Conservation (phyloP, 2,888 invertebrate genomes). For the Theristus sp. region DNA sequence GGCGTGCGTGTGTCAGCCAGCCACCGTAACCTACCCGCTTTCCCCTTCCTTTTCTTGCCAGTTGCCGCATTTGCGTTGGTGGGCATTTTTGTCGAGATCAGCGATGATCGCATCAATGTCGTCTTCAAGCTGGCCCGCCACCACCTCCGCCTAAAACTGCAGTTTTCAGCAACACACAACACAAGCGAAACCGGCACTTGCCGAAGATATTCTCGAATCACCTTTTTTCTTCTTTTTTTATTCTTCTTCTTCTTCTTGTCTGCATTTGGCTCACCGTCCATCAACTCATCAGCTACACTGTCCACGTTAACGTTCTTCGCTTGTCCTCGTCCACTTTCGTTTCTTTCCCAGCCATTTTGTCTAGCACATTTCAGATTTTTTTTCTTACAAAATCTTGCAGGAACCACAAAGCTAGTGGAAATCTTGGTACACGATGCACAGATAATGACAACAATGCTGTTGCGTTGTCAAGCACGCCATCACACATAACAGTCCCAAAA, state of each 20-base stretch:
- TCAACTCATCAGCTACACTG: neutral
- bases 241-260: neutral
- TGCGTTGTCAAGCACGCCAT: no score
- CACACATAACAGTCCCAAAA: no score
- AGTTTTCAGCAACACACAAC: neutral
- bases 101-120: conserved; percentile 2
- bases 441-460: no score
- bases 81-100: neutral
- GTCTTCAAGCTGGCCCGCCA: conserved; percentile 1
- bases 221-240: neutral
- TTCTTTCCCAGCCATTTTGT: neutral
- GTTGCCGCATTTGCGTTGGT: neutral
- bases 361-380: no score
- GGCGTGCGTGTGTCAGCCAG: no score
- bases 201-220: neutral
- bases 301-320: neutral
- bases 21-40: no score
- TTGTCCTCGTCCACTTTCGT: neutral
- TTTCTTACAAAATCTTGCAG: no score
- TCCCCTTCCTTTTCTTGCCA: no score
- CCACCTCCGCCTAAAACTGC: conserved; percentile 1
- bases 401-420: no score
- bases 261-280: neutral
- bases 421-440: no score
- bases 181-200: neutral